A percentile compares a stretch with the other conserved stretches of the same genome.
Conservation (phyloP, 2,797 vertebrate genomes). For the Argentina silus region DNA sequence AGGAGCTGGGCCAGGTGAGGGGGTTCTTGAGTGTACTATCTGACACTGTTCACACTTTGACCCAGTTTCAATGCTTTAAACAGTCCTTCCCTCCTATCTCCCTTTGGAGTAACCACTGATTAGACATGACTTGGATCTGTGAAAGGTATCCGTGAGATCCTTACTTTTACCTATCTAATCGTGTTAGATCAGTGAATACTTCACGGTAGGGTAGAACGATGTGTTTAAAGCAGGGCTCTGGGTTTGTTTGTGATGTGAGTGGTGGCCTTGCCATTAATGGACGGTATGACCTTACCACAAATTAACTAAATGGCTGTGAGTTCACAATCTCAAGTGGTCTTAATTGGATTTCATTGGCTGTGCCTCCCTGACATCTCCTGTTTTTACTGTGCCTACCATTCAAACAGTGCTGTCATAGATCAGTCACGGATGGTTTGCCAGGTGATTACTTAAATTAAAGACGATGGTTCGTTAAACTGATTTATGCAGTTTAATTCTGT, state of each 20-base stretch:
- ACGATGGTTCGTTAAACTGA: constrained; percentile 60
- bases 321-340: constrained; percentile 16
- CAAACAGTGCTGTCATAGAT: constrained; percentile 44
- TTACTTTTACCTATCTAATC: not conserved
- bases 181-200: not conserved
- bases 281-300: not conserved
- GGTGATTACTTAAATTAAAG: constrained; percentile 63
- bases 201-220: not conserved
- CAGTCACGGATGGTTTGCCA: constrained; percentile 55
- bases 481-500: constrained; percentile 58
- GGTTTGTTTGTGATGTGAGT: not conserved
- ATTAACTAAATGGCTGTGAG: not conserved
- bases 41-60: too few species aligned
- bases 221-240: not conserved
- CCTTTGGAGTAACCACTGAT: not conserved
- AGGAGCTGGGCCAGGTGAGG: constrained; percentile 95
- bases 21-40: too few species aligned
- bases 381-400: constrained; percentile 37
- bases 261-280: not conserved
- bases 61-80: not conserved
- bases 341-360: constrained; percentile 21
- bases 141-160: not conserved
- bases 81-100: not conserved
- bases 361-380: constrained; percentile 4
- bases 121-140: not conserved